A percentile compares a stretch with the other conserved stretches of the same genome.
phyloP scores from a whole-genome alignment of 35 echinoderm and acorn worm genomes.

The Ophioderma brevispina region DNA sequence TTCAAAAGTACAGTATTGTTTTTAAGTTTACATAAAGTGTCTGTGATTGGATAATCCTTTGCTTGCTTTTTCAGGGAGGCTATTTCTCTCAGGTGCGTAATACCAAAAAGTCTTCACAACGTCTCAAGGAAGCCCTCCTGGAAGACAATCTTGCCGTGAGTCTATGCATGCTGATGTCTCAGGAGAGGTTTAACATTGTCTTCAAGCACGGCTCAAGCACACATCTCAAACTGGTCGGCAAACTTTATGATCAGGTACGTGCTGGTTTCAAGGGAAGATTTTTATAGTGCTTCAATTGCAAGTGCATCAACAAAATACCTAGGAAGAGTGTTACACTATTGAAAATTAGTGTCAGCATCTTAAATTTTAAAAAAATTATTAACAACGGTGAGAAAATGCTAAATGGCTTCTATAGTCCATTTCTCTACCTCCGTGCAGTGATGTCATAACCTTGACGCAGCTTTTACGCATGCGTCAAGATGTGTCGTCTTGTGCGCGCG shows the following conservation, averaged over 20 bases:
- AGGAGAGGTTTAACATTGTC: slow-evolving; percentile 85
- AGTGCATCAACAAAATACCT: too few relatives aligned
- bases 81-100: slow-evolving; percentile 98
- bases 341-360: too few relatives aligned
- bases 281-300: too few relatives aligned
- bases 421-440: too few relatives aligned
- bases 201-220: slow-evolving; percentile 74
- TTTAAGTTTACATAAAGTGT: not conserved
- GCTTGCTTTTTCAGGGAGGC: slow-evolving; percentile 69
- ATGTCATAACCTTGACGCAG: too few relatives aligned
- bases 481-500: too few relatives aligned
- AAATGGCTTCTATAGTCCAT: too few relatives aligned
- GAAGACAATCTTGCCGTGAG: slow-evolving; percentile 81
- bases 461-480: too few relatives aligned
- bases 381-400: too few relatives aligned
- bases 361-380: too few relatives aligned
- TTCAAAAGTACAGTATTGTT: not conserved
- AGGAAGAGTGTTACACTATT: too few relatives aligned
- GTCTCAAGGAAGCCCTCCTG: slow-evolving; percentile 86
- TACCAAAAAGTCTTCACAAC: slow-evolving; percentile 92
- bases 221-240: slow-evolving; percentile 96
- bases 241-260: slow-evolving; percentile 93
- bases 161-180: slow-evolving; percentile 95
- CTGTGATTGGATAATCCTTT: not conserved
- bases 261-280: too few relatives aligned